Percentiles rank a stretch among this genome's conserved stretches.
Conservation (phyloP, 2,113 vertebrate genomes). For the Tricholaema leucomelas region DNA sequence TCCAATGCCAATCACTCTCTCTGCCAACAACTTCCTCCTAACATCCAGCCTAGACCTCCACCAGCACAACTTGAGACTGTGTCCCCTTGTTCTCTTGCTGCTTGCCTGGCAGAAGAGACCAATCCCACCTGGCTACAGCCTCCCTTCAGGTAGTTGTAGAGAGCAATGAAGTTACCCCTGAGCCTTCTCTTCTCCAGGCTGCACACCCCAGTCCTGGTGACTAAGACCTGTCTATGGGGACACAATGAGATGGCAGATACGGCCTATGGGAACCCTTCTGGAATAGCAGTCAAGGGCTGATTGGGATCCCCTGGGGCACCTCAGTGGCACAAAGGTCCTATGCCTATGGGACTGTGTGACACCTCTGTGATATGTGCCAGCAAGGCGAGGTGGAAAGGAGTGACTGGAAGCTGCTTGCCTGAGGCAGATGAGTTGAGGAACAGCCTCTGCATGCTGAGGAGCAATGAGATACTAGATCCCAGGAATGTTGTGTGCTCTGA, state of each 20-base stretch:
- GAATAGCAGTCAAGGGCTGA: not conserved
- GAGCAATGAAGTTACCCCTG: no score
- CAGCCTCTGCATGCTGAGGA: not conserved
- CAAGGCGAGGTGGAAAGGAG: fast-evolving
- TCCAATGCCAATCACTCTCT: no score
- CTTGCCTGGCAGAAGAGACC: no score
- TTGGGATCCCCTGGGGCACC: not conserved
- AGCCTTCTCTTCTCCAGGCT: no score
- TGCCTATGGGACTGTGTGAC: not conserved
- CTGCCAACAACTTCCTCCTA: no score
- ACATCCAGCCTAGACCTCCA: no score
- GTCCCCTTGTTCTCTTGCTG: no score
- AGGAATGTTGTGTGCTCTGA: not conserved
- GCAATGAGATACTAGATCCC: not conserved
- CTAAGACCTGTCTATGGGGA: fast-evolving
- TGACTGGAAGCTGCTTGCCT: not conserved
- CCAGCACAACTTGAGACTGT: no score
- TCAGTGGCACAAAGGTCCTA: not conserved
- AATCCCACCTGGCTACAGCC: no score
- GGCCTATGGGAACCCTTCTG: not conserved
- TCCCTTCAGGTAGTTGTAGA: no score
- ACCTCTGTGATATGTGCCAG: not conserved
- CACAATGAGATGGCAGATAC: not conserved
- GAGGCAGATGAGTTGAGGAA: not conserved
- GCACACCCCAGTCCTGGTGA: no score